Base-by-base conservation (phyloP, 2,888 invertebrate genomes). In the Agrotis ipsilon region DNA sequence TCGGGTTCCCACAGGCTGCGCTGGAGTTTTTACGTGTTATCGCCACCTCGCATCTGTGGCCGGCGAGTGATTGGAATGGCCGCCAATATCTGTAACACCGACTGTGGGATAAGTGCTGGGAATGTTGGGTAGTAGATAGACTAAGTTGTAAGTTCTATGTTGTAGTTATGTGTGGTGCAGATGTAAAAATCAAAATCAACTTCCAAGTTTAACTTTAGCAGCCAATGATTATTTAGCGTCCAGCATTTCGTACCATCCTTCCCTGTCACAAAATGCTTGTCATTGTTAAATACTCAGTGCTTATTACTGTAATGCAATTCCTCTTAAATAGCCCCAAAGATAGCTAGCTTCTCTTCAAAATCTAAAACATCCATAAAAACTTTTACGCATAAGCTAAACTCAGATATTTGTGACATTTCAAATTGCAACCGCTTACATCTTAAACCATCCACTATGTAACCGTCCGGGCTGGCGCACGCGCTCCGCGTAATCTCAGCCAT, bases 401-500 rank as follows among this genome's bases (percentile, higher is more conserved):
- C 19, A 13, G n/a, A 5, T 4, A 52, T 9, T 9, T 16, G 7
- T 27, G 2, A 11, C 7, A 1, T 48, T 13, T 54, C 3, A 54
- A 27, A 39, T 14, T 78, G 84, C 81, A 21, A 0, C 21, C 51
- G 49, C 70, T 66, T 46, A 19, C 51, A 60, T 18, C 58, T 14
- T 6, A n/a, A 14, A 21, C 64, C 78, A 39, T 5, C 14, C 9
- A 11, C 52, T 46, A 70, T 69, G 62, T 72, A 71, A 82, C 69
- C 71, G 73, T 59, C 76, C 59, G 27, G 79, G 78, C 67, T 67
- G 75, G 83, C 89, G 91, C 92, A 92, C 94, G 93, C 93, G 93
- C 92, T 84, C 73, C 77, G 61, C 76, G 81, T 88, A 91, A 93
- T 93, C 93, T 90, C 86, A 79, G 86, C 90, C 87, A 93, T 94